Base-by-base conservation (phyloP, 1,140 invertebrate genomes). In the Neuroterus valhalla region DNA sequence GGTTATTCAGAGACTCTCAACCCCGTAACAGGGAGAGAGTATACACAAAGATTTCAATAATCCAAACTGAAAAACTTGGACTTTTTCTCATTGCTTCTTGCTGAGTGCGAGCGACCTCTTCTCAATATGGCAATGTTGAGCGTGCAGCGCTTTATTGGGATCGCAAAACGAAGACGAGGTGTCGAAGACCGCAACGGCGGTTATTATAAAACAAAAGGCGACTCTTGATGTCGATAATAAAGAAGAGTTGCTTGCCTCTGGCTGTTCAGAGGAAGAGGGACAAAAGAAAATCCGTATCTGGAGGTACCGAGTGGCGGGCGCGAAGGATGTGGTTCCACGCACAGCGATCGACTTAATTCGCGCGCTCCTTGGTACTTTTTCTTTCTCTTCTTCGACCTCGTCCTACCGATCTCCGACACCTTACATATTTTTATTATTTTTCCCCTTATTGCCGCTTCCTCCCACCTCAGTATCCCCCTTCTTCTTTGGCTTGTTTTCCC, bases 161-260 rank as follows among this genome's bases (percentile, higher is more conserved):
- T 81, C 70, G 76, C 81, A 85, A 85, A 87, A 86, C 77, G 82
- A 85, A 79, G 75, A 83, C 73, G 78, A 83, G 77, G 74, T 81
- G 77, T 68, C 66, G 71, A 73, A 77, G 83, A 88, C 87, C 86
- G 82, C 87, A 87, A 84, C 81, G 76, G 85, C 81, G 82, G 84
- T 89, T 88, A 88, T 89, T 88, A 87, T 88, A 89, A 89, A 87
- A 88, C 87, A 88, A 89, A 89, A 88, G 87, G 82, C 84, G 86
- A 86, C 81, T 82, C 79, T 84, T 83, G 85, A 84, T 87, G 85
- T 83, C 85, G 86, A 88, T 89, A 88, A 88, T 89, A 88, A 88
- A 88, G 88, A 87, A 88, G 84, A 83, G 81, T 76, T 82, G 80
- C 78, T 81, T 78, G 83, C 75, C 80, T 79, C 77, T 81, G 81